phyloP scores from a whole-genome alignment of 2,888 invertebrate genomes.

The Callimorpha dominula region DNA sequence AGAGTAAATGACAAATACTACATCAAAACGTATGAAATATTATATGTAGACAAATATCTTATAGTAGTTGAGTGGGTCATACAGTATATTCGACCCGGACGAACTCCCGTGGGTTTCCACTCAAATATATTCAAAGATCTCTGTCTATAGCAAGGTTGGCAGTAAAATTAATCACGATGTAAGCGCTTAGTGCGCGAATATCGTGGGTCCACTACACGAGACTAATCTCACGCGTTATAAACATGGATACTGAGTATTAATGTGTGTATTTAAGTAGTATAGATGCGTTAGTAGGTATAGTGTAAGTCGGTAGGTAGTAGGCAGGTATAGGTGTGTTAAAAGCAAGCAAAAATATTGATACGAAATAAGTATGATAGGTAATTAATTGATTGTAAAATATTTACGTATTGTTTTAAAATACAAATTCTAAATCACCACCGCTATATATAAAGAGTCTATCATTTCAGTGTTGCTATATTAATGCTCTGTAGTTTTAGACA shows the following conservation, averaged over 20 bases:
- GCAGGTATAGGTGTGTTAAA: too few species aligned
- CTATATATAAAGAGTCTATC: too few species aligned
- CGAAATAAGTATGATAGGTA: neutral
- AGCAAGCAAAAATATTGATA: too few species aligned
- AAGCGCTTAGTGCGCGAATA: constrained; percentile 64
- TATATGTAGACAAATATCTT: constrained; percentile 4
- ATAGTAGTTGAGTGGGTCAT: constrained; percentile 10
- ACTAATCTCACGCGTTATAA: constrained; percentile 73
- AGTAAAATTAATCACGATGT: constrained; percentile 57
- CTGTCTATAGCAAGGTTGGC: constrained; percentile 37
- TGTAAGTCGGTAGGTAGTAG: too few species aligned
- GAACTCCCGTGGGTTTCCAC: constrained; percentile 14
- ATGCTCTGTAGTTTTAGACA: too few species aligned
- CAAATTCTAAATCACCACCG: neutral
- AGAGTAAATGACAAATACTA: too few species aligned
- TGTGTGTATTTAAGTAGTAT: neutral
- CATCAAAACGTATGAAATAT: neutral
- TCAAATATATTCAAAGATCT: constrained; percentile 29
- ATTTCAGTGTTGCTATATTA: too few species aligned
- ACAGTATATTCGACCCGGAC: constrained; percentile 6
- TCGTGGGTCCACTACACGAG: constrained; percentile 67
- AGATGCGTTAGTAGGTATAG: neutral
- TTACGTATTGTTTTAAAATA: neutral
- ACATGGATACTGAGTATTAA: constrained; percentile 55
- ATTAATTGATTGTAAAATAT: neutral